These are phyloP conservation scores for Corynorhinus townsendii DNA, from an alignment of 2,113 vertebrate genomes.

Conservation along the genomic window DNA sequence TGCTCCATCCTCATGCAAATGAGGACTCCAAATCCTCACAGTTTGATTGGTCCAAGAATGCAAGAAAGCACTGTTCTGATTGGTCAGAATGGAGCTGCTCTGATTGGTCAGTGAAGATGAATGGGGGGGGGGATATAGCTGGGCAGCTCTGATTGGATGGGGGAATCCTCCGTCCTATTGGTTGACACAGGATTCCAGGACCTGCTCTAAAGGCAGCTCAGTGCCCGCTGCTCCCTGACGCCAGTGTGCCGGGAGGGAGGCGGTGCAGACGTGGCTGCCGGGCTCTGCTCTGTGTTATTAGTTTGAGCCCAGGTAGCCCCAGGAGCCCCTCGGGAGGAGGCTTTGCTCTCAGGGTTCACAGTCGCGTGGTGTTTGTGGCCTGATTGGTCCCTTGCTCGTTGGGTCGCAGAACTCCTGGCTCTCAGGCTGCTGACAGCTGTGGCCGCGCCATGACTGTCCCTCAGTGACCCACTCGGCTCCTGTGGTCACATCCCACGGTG, in stretches of 20 bases:
- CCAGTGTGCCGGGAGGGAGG: too few species aligned
- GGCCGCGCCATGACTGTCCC: fast-evolving
- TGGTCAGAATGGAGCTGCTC: background rate
- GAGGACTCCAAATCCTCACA: background rate
- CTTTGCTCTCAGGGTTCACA: background rate
- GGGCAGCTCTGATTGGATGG: background rate
- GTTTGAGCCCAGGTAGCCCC: background rate
- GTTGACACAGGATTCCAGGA: too few species aligned
- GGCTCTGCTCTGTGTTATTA: background rate
- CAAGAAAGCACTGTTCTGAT: background rate
- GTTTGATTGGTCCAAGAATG: background rate
- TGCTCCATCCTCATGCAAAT: background rate
- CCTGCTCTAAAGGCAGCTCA: too few species aligned
- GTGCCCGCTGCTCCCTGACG: background rate
- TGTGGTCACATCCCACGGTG: fast-evolving
- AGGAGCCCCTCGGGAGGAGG: background rate
- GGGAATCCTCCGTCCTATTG: too few species aligned
- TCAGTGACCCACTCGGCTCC: fast-evolving
- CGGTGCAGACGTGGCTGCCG: background rate
- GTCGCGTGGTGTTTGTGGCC: background rate
- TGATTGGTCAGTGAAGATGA: background rate
- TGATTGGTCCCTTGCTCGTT: fast-evolving
- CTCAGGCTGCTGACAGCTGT: background rate
- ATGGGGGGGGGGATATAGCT: background rate
- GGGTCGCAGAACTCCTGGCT: fast-evolving